Evolutionary conservation across 2,888 invertebrate genomes (phyloP), one percentile per base, ranked within the genome.

Genomic region (Heteromyza rotundicornis): DNA sequence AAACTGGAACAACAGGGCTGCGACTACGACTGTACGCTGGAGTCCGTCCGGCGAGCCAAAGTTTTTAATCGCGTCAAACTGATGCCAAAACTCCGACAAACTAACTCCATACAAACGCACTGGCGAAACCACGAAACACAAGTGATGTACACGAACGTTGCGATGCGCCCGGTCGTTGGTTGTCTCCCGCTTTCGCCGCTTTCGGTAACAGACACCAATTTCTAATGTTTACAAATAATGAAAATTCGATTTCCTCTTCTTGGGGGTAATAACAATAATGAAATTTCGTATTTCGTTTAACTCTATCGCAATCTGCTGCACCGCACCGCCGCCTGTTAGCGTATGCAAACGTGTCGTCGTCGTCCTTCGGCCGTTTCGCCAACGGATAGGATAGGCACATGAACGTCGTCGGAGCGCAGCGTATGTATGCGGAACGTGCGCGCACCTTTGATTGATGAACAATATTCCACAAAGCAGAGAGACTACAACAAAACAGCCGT

Each of bases 191-290:
- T 3, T 8, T 19, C 20, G 19, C 17, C 40, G 40, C 5, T 3
- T 3, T 19, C 35, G 20, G 57, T 23, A 57, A 56, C 60, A 36
- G 51, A 64, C 64, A 62, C 68, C 64, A 66, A 65, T 68, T 69
- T 64, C 67, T 67, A 70, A 70, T 68, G 68, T 71, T 71, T 70
- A 68, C 67, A 68, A 68, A 68, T 70, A 68, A 67, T 63, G 67
- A 69, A 69, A 70, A 70, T 70, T 68, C 66, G 68, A 70, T 71
- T 69, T 70, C 70, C 70, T 56, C 55, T 56, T 57, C 58, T 55
- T 47, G 49, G 19, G 47, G 47, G 59, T 63, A 60, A 60, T 60
- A 65, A 61, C 60, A 60, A 59, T 65, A 66, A 66, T 66, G 62
- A 60, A 58, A 64, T 66, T 66, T 64, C 58, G 60, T 36, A 62